Evolutionary conservation across 1,140 invertebrate species (phyloP).

Genomic region (Marisa cornuarietis): DNA sequence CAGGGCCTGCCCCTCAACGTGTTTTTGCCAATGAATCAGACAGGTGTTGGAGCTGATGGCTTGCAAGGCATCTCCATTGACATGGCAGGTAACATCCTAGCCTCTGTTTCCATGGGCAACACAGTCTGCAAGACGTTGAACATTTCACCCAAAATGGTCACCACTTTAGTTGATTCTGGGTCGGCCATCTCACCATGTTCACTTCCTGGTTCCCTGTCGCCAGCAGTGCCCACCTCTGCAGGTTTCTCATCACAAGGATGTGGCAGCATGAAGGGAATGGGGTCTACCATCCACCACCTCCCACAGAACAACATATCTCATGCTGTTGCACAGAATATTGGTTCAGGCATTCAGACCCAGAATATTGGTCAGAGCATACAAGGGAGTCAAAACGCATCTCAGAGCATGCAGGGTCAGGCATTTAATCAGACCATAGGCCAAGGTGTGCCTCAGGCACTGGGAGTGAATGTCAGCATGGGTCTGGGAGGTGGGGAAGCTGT

Average conservation of each 20-base stretch:
- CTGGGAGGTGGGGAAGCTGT: background rate
- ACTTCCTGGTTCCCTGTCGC: background rate
- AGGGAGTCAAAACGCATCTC: too few species aligned
- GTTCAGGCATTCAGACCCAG: background rate
- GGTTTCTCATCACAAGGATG: constrained; percentile 2
- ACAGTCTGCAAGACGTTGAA: constrained; percentile 6
- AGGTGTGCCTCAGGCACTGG: background rate
- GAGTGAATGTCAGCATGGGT: constrained; percentile 1
- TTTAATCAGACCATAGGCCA: background rate
- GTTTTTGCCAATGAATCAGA: constrained; percentile 25
- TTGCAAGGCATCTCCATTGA: constrained; percentile 14
- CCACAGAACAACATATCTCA: constrained; percentile 10
- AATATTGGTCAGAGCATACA: too few species aligned
- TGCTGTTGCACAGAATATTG: background rate
- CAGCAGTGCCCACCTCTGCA: background rate
- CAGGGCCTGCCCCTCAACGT: constrained; percentile 28
- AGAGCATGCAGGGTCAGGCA: too few species aligned
- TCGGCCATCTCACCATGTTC: constrained; percentile 1
- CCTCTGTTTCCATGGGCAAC: constrained; percentile 5
- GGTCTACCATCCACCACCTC: constrained; percentile 16
- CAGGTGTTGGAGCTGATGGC: constrained; percentile 9
- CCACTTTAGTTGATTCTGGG: background rate
- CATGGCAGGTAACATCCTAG: constrained; percentile 19
- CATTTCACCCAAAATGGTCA: constrained; percentile 20
- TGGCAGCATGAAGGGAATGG: constrained; percentile 7